A percentile compares a stretch with the other conserved stretches of the same genome.
Conservation (phyloP, 2,797 vertebrate species). For the Typhlichthys eigenmanni region DNA sequence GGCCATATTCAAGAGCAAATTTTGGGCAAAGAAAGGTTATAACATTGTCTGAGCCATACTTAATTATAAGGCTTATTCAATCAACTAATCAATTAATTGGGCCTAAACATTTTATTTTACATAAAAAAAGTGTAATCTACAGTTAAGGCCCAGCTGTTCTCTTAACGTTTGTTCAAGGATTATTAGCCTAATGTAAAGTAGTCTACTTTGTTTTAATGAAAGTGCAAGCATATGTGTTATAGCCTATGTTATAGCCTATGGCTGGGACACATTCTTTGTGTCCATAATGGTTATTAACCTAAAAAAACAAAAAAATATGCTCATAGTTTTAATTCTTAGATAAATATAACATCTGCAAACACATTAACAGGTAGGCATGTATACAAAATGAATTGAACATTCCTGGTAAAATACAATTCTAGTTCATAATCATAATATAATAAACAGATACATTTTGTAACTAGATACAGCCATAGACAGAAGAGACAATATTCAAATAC, state of each 20-base stretch:
- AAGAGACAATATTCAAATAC: constrained; percentile 43
- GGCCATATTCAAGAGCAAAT: too few relatives aligned
- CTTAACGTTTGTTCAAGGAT: too few relatives aligned
- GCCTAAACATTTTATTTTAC: not conserved
- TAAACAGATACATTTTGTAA: constrained; percentile 20
- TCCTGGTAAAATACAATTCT: constrained; percentile 23
- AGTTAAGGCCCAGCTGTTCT: too few relatives aligned
- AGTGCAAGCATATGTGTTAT: too few relatives aligned
- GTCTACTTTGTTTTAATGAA: too few relatives aligned
- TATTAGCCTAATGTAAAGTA: too few relatives aligned
- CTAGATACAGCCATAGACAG: constrained; percentile 38
- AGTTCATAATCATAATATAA: constrained; percentile 18
- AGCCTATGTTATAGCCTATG: too few relatives aligned
- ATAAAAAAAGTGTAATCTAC: not conserved
- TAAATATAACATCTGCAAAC: constrained; percentile 48
- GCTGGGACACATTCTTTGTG: too few relatives aligned
- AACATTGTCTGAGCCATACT: too few relatives aligned
- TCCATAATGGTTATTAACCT: not conserved
- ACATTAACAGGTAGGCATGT: constrained; percentile 34
- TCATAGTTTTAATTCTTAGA: constrained; percentile 32
- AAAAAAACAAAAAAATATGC: constrained; percentile 4
- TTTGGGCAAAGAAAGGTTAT: too few relatives aligned
- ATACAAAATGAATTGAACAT: constrained; percentile 40
- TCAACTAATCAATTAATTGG: too few relatives aligned
- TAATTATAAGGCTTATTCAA: too few relatives aligned